Evolutionary conservation across 2,113 vertebrate genomes (phyloP).

Genomic region (Galeopterus variegatus): DNA sequence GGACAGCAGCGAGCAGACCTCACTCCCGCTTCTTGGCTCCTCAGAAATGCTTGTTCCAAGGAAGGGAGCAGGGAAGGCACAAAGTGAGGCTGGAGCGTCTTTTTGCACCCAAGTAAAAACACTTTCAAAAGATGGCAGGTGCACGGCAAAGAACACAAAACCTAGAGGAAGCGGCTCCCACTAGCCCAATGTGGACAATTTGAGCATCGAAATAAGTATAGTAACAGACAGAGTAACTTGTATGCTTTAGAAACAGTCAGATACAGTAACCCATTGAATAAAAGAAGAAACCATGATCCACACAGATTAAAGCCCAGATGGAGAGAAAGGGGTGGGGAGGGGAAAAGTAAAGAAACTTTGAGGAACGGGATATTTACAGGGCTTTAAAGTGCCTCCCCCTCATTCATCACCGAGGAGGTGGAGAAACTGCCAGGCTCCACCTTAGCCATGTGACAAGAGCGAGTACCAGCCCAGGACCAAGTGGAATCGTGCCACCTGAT

Average conservation of each 20-base stretch:
- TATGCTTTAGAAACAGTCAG: no score
- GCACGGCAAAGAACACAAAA: background rate
- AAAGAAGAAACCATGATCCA: background rate
- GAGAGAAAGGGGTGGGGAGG: accelerated
- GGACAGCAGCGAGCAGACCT: background rate
- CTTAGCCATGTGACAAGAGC: accelerated
- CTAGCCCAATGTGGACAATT: accelerated
- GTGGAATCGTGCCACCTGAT: background rate
- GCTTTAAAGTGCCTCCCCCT: background rate
- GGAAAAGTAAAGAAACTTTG: background rate
- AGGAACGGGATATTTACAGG: accelerated
- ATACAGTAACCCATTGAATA: no score
- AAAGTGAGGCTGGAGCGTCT: background rate
- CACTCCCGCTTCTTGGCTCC: background rate
- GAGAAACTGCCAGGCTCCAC: background rate
- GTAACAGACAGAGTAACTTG: background rate
- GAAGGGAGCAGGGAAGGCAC: accelerated
- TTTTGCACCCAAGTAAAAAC: background rate
- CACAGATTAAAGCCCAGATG: background rate
- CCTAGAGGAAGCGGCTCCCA: background rate
- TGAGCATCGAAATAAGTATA: background rate
- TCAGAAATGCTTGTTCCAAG: background rate
- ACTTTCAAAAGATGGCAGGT: background rate
- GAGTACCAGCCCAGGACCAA: background rate
- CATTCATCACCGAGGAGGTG: accelerated